Percentiles rank a stretch among this genome's conserved stretches.
Conservation (phyloP, 2,797 vertebrate genomes). For the Fratercula arctica region DNA sequence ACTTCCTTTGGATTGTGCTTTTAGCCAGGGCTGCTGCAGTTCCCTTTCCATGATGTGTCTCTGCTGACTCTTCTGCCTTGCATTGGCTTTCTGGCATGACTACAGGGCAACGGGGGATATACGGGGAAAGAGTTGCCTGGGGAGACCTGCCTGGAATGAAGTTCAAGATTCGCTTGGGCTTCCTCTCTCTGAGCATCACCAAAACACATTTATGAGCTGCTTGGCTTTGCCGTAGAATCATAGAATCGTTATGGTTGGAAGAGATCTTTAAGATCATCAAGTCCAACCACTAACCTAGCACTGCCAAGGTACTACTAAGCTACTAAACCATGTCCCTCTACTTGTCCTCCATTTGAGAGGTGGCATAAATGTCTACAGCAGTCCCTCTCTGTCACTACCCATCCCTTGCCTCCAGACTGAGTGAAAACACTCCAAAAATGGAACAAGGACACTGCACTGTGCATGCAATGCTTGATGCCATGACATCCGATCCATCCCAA, state of each 20-base stretch:
- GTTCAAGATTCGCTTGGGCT: background rate
- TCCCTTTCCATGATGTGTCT: background rate
- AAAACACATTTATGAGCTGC: background rate
- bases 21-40: background rate
- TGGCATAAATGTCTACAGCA: background rate
- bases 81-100: background rate
- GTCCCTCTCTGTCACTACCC: background rate
- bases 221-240: background rate
- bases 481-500: background rate
- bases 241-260: background rate
- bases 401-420: background rate
- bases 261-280: background rate
- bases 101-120: fast-evolving
- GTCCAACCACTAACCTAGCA: background rate
- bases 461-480: fast-evolving
- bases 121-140: background rate
- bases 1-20: background rate
- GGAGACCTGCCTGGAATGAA: background rate
- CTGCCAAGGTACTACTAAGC: background rate
- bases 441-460: background rate
- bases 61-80: background rate
- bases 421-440: background rate
- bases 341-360: background rate
- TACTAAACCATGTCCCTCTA: background rate
- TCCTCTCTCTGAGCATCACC: background rate